These are phyloP conservation scores for Solea senegalensis DNA, from an alignment of 2,113 vertebrate species.

Conservation along the genomic window DNA sequence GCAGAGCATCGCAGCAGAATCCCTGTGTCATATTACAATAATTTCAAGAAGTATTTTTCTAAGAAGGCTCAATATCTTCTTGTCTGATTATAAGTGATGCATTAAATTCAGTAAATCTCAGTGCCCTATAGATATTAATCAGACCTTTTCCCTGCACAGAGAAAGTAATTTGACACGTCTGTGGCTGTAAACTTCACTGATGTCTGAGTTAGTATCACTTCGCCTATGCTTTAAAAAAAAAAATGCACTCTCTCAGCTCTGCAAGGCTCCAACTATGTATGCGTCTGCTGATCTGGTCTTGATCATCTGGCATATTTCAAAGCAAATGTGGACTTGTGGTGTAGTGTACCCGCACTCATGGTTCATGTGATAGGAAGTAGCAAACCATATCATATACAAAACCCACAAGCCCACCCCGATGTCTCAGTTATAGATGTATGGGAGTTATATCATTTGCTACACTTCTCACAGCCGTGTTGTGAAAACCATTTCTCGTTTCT, in stretches of 20 bases:
- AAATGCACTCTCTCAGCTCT: neutral
- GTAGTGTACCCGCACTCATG: neutral
- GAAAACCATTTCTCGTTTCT: neutral
- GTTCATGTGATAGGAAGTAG: slow-evolving; percentile 27
- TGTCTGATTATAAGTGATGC: slow-evolving; percentile 9
- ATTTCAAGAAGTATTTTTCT: no score
- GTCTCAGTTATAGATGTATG: neutral
- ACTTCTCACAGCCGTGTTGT: neutral
- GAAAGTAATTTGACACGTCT: slow-evolving; percentile 3
- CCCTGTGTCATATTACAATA: no score
- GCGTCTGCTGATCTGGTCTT: slow-evolving; percentile 13
- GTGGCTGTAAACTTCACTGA: neutral
- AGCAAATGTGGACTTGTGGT: slow-evolving; percentile 36
- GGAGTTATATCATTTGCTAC: neutral
- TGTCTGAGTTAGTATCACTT: slow-evolving; percentile 25
- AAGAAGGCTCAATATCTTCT: neutral
- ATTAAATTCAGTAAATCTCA: slow-evolving; percentile 4
- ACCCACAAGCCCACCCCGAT: slow-evolving; percentile 30
- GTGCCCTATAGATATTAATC: neutral
- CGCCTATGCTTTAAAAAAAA: neutral
- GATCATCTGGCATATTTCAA: neutral
- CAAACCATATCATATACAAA: neutral
- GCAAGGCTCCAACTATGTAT: slow-evolving; percentile 12
- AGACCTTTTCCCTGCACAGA: neutral
- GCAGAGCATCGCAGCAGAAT: no score